Percentiles rank a stretch among this genome's conserved stretches.
Conservation (phyloP, 2,888 invertebrate species). For the Minunthozetes semirufus region DNA sequence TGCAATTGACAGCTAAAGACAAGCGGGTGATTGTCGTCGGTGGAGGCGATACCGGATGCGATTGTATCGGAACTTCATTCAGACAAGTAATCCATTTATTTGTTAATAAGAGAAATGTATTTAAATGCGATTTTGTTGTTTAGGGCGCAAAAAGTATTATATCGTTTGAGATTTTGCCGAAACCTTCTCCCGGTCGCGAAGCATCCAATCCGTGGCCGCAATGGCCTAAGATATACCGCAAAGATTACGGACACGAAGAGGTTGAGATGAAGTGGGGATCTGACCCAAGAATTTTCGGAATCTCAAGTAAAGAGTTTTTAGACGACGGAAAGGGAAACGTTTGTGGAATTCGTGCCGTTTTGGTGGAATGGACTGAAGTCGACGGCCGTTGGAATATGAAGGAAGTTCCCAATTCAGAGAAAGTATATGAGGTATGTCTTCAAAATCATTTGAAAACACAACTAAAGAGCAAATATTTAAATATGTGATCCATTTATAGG, state of each 20-base stretch:
- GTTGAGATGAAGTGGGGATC: slow-evolving; percentile 70
- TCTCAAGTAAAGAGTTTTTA: slow-evolving; percentile 87
- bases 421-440: slow-evolving; percentile 45
- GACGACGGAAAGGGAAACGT: slow-evolving; percentile 83
- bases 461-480: too few species aligned
- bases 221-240: slow-evolving; percentile 90
- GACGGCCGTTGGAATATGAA: slow-evolving; percentile 91
- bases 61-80: slow-evolving; percentile 65
- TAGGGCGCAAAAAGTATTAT: slow-evolving; percentile 85
- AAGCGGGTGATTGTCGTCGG: slow-evolving; percentile 91
- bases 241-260: slow-evolving; percentile 98
- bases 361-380: slow-evolving; percentile 89
- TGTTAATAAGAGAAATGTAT: too few species aligned
- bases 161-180: slow-evolving; percentile 93
- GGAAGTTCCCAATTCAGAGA: slow-evolving; percentile 71
- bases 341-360: slow-evolving; percentile 75
- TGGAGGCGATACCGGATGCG: slow-evolving; percentile 85
- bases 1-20: slow-evolving; percentile 68
- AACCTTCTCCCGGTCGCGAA: slow-evolving; percentile 73
- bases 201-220: slow-evolving; percentile 98
- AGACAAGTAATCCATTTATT: slow-evolving; percentile 10
- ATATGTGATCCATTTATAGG: slow-evolving; percentile 45
- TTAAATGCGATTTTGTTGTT: slow-evolving; percentile 37
- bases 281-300: slow-evolving; percentile 88
- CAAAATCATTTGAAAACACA: slow-evolving; percentile 44